Conservation (phyloP, 2,888 invertebrate species). For the Hymenopus coronatus region DNA sequence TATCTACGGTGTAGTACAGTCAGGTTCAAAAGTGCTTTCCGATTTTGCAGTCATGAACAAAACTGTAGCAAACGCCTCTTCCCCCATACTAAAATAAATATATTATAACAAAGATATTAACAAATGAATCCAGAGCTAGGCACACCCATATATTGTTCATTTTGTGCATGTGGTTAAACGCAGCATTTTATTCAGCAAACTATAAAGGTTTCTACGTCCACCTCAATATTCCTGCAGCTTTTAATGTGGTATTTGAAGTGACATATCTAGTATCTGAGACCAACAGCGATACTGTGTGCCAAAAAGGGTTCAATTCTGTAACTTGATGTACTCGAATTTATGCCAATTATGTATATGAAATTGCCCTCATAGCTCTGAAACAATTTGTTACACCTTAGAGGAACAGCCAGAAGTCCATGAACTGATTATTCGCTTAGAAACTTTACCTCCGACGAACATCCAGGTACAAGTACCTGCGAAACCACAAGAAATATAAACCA, state of each 20-base stretch:
- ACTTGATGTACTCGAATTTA: no score
- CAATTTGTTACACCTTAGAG: background rate
- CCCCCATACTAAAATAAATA: background rate
- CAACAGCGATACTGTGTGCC: no score
- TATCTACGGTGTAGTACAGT: background rate
- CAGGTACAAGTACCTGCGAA: background rate
- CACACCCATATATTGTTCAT: no score
- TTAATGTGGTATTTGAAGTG: no score
- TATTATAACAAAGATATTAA: background rate
- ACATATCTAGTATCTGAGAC: no score
- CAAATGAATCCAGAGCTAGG: background rate
- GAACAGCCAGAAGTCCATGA: background rate
- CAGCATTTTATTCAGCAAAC: no score
- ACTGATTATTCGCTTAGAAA: background rate
- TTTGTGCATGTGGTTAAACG: no score
- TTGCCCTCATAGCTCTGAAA: background rate
- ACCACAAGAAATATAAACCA: background rate
- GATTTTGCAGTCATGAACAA: background rate
- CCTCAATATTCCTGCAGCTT: no score
- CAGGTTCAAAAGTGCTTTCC: background rate
- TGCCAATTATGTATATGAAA: no score
- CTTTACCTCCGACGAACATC: background rate
- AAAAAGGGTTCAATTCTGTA: no score
- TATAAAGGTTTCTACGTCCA: no score
- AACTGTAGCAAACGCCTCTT: background rate